Base-by-base conservation (phyloP, 1,140 invertebrate species). In the Camponotus vicinus region DNA sequence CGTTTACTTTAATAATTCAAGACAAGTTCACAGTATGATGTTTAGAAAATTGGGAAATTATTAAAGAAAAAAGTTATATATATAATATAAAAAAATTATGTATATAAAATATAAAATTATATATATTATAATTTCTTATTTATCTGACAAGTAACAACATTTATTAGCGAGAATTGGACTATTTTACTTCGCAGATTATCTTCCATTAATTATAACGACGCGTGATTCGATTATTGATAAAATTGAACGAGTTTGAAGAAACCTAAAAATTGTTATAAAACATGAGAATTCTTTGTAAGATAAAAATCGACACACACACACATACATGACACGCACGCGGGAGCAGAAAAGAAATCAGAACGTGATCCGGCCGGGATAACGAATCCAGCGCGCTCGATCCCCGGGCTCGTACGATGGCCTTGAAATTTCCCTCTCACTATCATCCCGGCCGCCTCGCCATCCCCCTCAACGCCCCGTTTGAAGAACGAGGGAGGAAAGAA, bases 341-440 rank as follows among this genome's bases (percentile, higher is more conserved):
- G 64, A 78, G 18, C 9, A 15, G 27, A 34, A 61, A 59, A 82
- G 34, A 13, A 52, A 71, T 61, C 67, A 73, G 52, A 61, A 73
- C 15, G 55, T 61, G 55, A 82, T 27, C 61, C 21, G 55, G 34
- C 66, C n/a, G 32, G 21, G 77, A 61, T 67, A 71, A 82, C 79
- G 55, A 83, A 83, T 83, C 79, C 69, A 83, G 67, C 69, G 34
- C 55, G 88, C 69, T 89, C 66, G 55, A 83, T 75, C 70, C 71
- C 67, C 67, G 76, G 67, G 76, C 42, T 86, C 40, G 71, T 76
- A 66, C 66, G 18, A 71, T 91, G 92, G 87, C 92, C 91, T 92
- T 92, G 92, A 92, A 92, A 92, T 91, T 89, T 91, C 84, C 75
- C 86, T 88, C 82, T 87, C 91, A 77, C 70, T 92, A 75, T 86